Evolutionary conservation across 2,113 vertebrate species (phyloP).

Genomic region (Cryptoleucopteryx plumbea): DNA sequence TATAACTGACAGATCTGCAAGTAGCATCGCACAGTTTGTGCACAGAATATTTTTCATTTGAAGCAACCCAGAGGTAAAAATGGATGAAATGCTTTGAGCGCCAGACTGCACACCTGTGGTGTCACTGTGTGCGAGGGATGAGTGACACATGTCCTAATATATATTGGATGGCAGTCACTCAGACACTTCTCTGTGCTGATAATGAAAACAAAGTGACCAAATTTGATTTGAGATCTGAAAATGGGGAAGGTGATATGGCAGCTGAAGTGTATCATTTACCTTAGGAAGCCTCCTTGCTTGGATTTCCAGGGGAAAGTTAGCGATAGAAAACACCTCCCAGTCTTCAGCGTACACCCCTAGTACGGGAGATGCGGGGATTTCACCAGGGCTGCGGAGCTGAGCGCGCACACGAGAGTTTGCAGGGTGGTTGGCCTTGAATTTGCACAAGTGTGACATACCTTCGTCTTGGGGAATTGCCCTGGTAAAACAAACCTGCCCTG

Average conservation of each 20-base stretch:
- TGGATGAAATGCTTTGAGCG: background rate
- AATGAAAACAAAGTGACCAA: background rate
- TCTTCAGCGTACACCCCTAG: background rate
- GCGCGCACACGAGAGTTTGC: rapidly evolving
- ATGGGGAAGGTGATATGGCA: background rate
- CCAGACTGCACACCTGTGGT: background rate
- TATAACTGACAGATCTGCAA: background rate
- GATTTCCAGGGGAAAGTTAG: background rate
- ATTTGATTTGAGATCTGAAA: background rate
- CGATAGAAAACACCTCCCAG: background rate
- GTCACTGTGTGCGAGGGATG: background rate
- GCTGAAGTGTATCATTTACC: background rate
- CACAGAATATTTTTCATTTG: background rate
- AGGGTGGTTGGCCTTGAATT: background rate
- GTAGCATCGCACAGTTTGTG: background rate
- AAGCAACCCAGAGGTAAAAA: background rate
- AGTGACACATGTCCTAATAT: background rate
- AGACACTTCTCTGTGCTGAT: background rate
- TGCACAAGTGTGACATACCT: background rate
- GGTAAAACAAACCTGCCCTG: background rate
- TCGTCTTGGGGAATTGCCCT: background rate
- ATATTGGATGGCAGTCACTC: background rate
- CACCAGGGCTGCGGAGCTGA: background rate
- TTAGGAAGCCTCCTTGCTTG: background rate
- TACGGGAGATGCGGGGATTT: rapidly evolving